phyloP scores from a whole-genome alignment of 1,140 invertebrate species.

The Drosophila lowei region DNA sequence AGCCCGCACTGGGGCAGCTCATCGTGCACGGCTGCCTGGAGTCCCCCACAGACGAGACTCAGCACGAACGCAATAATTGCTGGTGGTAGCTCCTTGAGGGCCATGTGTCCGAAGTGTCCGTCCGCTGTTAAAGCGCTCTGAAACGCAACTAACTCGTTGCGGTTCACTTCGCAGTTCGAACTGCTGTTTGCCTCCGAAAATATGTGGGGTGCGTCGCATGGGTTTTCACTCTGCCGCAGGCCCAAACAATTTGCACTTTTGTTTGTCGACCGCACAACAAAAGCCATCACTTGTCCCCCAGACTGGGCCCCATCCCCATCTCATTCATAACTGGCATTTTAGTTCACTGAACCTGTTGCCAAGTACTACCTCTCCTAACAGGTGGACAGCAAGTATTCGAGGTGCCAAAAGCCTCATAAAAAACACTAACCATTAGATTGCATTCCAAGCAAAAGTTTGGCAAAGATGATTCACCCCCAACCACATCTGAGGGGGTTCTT shows the following conservation, averaged over 20 bases:
- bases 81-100: slow-evolving; percentile 12
- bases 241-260: slow-evolving; percentile 76
- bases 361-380: neutral
- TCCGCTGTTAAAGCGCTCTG: slow-evolving; percentile 29
- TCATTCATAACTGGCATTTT: slow-evolving; percentile 39
- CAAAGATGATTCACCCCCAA: slow-evolving; percentile 8
- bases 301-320: neutral
- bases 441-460: slow-evolving; percentile 18
- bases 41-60: neutral
- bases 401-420: slow-evolving; percentile 54
- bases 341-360: slow-evolving; percentile 37
- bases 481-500: neutral
- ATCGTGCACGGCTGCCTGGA: slow-evolving; percentile 59
- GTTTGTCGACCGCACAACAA: slow-evolving; percentile 63
- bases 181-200: slow-evolving; percentile 33
- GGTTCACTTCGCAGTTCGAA: neutral
- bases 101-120: neutral
- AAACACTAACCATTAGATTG: slow-evolving; percentile 22
- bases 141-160: slow-evolving; percentile 60
- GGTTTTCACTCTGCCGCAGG: neutral
- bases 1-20: slow-evolving; percentile 69
- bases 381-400: slow-evolving; percentile 29
- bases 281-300: slow-evolving; percentile 54
- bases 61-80: slow-evolving; percentile 19
- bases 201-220: slow-evolving; percentile 48